Percentiles rank a stretch among this genome's conserved stretches.
Evolutionary conservation across 2,113 vertebrate genomes (phyloP).

Genomic region (Puntigrus tetrazona): DNA sequence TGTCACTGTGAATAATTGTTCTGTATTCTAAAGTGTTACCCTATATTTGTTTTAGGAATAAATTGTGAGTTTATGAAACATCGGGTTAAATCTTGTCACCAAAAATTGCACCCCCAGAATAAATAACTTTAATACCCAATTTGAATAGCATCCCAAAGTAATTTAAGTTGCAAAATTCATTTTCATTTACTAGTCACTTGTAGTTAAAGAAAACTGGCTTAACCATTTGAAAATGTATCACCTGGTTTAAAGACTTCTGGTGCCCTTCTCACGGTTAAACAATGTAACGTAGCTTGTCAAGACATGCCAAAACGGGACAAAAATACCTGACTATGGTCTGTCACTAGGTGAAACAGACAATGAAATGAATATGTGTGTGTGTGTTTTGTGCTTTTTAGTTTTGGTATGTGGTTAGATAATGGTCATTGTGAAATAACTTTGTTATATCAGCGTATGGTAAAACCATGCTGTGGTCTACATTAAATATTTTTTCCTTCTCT

Average conservation of each 20-base stretch:
- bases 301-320: constrained; percentile 68
- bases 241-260: constrained; percentile 55
- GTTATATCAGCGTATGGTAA: neutral
- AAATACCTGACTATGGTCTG: constrained; percentile 55
- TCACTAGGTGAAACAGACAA: constrained; percentile 31
- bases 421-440: neutral
- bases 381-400: neutral
- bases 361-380: constrained; percentile 47
- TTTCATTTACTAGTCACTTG: neutral
- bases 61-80: neutral
- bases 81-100: neutral
- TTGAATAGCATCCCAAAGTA: neutral
- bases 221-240: constrained; percentile 45
- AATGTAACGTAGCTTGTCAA: constrained; percentile 52
- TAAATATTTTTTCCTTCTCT: neutral
- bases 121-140: neutral
- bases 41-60: neutral
- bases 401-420: neutral
- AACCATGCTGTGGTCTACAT: neutral
- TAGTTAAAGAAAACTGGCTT: neutral
- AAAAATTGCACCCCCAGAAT: neutral
- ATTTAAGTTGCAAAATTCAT: neutral
- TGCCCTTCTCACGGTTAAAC: constrained; percentile 55
- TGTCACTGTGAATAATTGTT: too few species aligned
- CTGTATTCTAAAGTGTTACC: too few species aligned